A percentile compares a stretch with the other conserved stretches of the same genome.
Conservation (phyloP, 2,888 invertebrate species). For the Synanthedon vespiformis region DNA sequence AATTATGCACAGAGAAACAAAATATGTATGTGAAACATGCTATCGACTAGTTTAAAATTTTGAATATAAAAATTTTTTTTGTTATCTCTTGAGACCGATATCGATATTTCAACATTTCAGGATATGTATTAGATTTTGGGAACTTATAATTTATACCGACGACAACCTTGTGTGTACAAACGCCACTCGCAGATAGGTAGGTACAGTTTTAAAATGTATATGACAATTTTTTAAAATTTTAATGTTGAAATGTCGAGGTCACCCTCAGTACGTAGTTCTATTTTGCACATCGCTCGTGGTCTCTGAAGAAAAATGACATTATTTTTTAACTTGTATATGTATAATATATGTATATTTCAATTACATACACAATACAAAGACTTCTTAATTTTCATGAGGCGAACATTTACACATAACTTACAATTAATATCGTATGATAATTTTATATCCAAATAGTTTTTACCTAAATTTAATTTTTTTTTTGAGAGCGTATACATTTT, state of each 20-base stretch:
- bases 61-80: constrained; percentile 63
- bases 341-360: constrained; percentile 69
- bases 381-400: constrained; percentile 65
- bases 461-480: constrained; percentile 54
- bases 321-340: constrained; percentile 53
- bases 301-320: constrained; percentile 62
- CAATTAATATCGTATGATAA: constrained; percentile 60
- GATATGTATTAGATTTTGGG: constrained; percentile 57
- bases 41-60: constrained; percentile 66
- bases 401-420: constrained; percentile 65
- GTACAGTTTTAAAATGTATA: background rate
- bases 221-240: background rate
- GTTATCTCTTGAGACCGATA: constrained; percentile 27
- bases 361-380: constrained; percentile 69
- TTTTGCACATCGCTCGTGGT: constrained; percentile 54
- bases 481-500: constrained; percentile 68
- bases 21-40: constrained; percentile 35
- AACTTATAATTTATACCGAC: constrained; percentile 5
- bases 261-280: constrained; percentile 29
- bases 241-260: constrained; percentile 52
- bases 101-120: constrained; percentile 53
- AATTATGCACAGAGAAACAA: constrained; percentile 53
- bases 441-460: constrained; percentile 66
- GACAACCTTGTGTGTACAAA: background rate
- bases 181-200: background rate